Percentiles rank a stretch among this genome's conserved stretches.
phyloP scores from a whole-genome alignment of 2,113 vertebrate species.

The Megaceryle torquata region DNA sequence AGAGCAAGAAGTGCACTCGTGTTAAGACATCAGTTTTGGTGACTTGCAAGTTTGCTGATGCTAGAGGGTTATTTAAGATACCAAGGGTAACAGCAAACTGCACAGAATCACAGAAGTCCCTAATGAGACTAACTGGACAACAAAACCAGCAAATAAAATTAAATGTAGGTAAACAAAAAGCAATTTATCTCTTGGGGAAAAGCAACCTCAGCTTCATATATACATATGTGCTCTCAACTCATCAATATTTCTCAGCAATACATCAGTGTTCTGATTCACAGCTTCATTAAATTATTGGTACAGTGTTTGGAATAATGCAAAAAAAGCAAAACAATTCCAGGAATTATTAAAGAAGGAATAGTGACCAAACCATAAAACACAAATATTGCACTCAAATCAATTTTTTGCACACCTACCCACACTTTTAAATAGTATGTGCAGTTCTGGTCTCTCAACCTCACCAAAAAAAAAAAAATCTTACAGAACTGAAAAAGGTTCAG shows the following conservation, averaged over 20 bases:
- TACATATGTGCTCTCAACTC: not conserved
- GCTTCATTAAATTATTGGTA: not conserved
- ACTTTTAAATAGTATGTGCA: not conserved
- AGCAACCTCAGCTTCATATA: not conserved
- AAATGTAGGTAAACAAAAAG: not conserved
- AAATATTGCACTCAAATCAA: not conserved
- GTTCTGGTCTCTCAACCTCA: not conserved
- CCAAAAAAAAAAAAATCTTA: not conserved
- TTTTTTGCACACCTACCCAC: not conserved
- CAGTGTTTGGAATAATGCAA: not conserved
- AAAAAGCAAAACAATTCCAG: not conserved
- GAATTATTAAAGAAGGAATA: not conserved
- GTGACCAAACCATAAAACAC: not conserved
- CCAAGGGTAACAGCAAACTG: not conserved
- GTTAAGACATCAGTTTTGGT: not conserved
- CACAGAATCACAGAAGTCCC: not conserved
- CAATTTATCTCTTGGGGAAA: not conserved
- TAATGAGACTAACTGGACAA: not conserved
- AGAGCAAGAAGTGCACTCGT: not conserved
- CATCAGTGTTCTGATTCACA: not conserved
- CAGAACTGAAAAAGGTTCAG: not conserved
- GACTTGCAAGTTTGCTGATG: not conserved
- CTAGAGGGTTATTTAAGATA: not conserved
- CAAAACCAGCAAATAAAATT: not conserved
- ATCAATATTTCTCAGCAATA: not conserved